Base-by-base conservation (phyloP, 2,797 vertebrate species). In the Leptodactylus fallax region DNA sequence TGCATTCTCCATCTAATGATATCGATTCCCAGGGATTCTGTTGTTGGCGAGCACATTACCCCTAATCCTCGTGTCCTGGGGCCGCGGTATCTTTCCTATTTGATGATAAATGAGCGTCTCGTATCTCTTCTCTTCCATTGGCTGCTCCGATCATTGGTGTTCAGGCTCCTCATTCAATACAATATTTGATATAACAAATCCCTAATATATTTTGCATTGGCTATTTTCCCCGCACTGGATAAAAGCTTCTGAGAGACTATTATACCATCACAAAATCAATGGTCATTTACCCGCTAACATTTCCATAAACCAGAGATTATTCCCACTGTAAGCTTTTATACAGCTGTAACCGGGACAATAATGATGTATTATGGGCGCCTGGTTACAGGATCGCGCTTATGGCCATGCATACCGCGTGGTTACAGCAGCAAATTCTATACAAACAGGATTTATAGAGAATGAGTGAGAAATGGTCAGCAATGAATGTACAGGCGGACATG, bases 191-290 rank as follows among this genome's bases (percentile, higher is more conserved):
- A 51, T 23, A 77, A 23, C 19, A 53, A 77, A 77, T 77, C 72
- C 47, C 19, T 77, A 8, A 53, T 77, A 23, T 53, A n/a, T 49
- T 77, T 77, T 51, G 12, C 72, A 23, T 77, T 77, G 72, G 47
- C 45, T 74, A 74, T 51, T 74, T 21, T 47, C 17, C 45, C 71
- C 45, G 47, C 45, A 51, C 71, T 12, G 47, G 71, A 74, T 74
- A 74, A 49, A 72, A 49, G 45, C 47, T 23, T 77, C 72, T 6
- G 21, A 53, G 72, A 76, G 72, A 77, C 47, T n/a, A 76, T 76
- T 76, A 49, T 51, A 76, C 47, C 21, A 76, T 77, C 53, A 77
- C 72, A 77, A 53, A 77, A 77, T 77, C 72, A 77, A 77, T 53
- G 72, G 72, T 77, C 72, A 77, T 77, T 77, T 77, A 51, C 23